phyloP scores from a whole-genome alignment of 1,140 invertebrate species.

The Globodera rostochiensis region DNA sequence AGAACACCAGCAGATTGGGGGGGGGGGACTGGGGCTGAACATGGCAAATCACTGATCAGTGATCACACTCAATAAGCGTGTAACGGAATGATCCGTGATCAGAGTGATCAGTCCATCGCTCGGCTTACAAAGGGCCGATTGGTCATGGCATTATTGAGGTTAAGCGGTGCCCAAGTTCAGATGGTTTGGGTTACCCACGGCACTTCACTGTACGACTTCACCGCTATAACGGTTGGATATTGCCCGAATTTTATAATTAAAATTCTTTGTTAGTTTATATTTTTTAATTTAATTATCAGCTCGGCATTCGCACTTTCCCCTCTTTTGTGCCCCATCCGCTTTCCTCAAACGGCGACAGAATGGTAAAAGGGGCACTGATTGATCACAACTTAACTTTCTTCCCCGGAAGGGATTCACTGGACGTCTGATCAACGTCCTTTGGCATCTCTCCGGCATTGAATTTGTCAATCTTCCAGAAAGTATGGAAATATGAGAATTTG shows the following conservation, averaged over 20 bases:
- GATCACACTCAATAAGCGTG: neutral
- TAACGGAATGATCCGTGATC: no score
- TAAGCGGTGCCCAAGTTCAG: conserved; percentile 16
- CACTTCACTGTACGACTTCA: conserved; percentile 64
- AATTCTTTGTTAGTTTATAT: neutral
- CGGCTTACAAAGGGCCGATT: no score
- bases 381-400: neutral
- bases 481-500: conserved; percentile 16
- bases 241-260: no score
- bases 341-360: conserved; percentile 56
- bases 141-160: no score
- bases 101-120: no score
- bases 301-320: conserved; percentile 60
- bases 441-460: conserved; percentile 60
- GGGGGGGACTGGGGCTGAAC: no score
- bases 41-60: neutral
- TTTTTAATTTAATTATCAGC: conserved; percentile 11
- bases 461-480: conserved; percentile 64
- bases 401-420: conserved; percentile 44
- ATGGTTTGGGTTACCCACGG: conserved; percentile 64
- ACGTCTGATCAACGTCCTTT: conserved; percentile 55
- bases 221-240: conserved; percentile 39
- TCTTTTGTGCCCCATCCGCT: conserved; percentile 63
- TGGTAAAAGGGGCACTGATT: conserved; percentile 28
- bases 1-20: neutral